Evolutionary conservation across 23 tunicate genomes (phyloP), one percentile per base, ranked within the genome.

Genomic region (Oikopleura dioica): DNA sequence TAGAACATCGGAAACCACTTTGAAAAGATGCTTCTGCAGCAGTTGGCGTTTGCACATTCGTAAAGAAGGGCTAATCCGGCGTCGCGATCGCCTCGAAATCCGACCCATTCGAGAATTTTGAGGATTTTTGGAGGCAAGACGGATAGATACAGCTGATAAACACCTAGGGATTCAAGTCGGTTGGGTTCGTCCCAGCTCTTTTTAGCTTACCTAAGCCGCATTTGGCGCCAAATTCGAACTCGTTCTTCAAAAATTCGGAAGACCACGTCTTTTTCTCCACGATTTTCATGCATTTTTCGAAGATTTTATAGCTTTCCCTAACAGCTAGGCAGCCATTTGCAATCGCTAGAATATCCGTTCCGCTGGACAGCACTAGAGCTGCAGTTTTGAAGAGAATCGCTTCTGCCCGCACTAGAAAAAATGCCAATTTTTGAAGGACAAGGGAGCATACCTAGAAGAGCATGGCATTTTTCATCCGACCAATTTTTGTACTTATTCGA

Each of bases 71-170:
- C 16, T 44, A 44, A 44, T 9, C 55, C 55, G 16, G 9, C 55
- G 9, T 44, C 55, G 16, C 55, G 55, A 16, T 44, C 55, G 55
- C 55, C 55, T 16, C 16, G 55, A 63, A 89, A 89, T 5, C 96
- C 96, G 24, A 89, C 84, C 96, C 96, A 89, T 79, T 89, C 84
- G 68, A 89, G 78, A 35, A 89, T 50, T 16, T 85, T 55, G 4
- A 89, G 59, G 32, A 89, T 76, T 35, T 81, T 50, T 0, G 96
- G 91, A 35, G 96, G 96, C 29, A 89, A 50, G 1, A 81, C 32
- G 36, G 96, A 89, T 79, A 89, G 16, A 16, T 44, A 44, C 16
- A 44, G 55, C 55, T 44, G 55, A 44, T 44, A 44, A 44, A 44
- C 55, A 44, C 55, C 55, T 16, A 44, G 55, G n/a, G n/a, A n/a